Percentiles rank a stretch among this genome's conserved stretches.
phyloP scores from a whole-genome alignment of 2,888 invertebrate species.

The Stratiomys singularior region DNA sequence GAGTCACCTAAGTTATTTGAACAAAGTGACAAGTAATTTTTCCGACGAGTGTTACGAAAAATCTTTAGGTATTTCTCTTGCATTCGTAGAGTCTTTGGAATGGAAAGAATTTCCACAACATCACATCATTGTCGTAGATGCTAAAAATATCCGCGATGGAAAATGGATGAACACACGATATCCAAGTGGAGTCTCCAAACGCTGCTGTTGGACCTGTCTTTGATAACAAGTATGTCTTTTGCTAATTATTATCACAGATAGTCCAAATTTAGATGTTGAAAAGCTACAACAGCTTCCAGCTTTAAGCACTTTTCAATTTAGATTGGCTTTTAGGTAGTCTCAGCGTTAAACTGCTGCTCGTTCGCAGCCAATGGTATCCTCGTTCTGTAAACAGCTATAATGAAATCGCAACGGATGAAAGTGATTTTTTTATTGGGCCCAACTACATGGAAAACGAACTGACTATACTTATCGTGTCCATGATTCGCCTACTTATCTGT shows the following conservation, averaged over 20 bases:
- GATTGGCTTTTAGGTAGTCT: not conserved
- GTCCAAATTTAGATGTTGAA: slow-evolving; percentile 11
- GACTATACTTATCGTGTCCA: too few relatives aligned
- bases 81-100: slow-evolving; percentile 16
- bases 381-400: slow-evolving; percentile 32
- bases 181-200: slow-evolving; percentile 5
- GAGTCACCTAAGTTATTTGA: too few relatives aligned
- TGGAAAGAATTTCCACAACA: slow-evolving; percentile 10
- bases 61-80: too few relatives aligned
- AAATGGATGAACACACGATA: not conserved
- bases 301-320: too few relatives aligned
- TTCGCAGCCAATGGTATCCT: too few relatives aligned
- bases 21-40: too few relatives aligned
- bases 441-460: not conserved
- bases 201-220: too few relatives aligned
- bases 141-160: slow-evolving; percentile 16
- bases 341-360: too few relatives aligned
- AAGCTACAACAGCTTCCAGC: too few relatives aligned
- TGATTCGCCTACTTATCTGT: too few relatives aligned
- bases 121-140: slow-evolving; percentile 8
- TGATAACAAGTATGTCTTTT: too few relatives aligned
- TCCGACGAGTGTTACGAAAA: too few relatives aligned
- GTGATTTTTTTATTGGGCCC: slow-evolving; percentile 1
- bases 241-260: not conserved
- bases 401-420: slow-evolving; percentile 31